These are phyloP conservation scores for Manis crassicaudata DNA, from an alignment of 2,797 vertebrate species.

Conservation along the genomic window DNA sequence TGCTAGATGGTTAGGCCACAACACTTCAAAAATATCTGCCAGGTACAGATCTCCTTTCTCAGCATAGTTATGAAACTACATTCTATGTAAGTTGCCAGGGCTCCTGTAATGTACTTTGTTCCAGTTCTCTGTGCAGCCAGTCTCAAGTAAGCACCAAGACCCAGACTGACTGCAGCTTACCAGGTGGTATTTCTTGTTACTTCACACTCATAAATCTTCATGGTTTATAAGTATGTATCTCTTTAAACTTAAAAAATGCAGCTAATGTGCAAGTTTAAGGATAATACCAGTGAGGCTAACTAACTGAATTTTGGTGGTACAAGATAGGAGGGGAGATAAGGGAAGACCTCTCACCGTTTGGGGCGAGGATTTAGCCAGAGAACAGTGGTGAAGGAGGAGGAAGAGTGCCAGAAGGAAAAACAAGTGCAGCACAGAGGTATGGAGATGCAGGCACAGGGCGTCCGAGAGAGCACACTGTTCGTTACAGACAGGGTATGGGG, in stretches of 20 bases:
- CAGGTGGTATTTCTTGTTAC: background rate
- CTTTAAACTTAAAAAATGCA: background rate
- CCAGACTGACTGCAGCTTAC: background rate
- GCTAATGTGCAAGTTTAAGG: background rate
- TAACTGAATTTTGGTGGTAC: background rate
- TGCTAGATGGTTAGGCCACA: background rate
- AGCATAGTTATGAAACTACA: background rate
- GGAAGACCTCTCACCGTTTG: background rate
- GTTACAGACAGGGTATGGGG: background rate
- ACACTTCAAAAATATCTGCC: background rate
- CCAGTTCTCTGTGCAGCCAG: background rate
- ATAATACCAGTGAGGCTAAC: background rate
- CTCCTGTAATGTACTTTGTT: background rate
- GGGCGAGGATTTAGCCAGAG: background rate
- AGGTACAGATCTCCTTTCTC: background rate
- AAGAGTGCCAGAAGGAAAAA: background rate
- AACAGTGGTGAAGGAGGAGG: background rate
- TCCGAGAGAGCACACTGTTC: background rate
- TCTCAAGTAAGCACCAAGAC: background rate
- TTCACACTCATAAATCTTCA: background rate
- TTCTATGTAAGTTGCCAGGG: background rate
- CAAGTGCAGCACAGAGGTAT: background rate
- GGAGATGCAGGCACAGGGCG: background rate
- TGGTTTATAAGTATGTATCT: background rate
- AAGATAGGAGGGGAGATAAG: background rate